Evolutionary conservation across 2,888 invertebrate species (phyloP), one percentile per base, ranked within the genome.

Genomic region (Thera obeliscata): DNA sequence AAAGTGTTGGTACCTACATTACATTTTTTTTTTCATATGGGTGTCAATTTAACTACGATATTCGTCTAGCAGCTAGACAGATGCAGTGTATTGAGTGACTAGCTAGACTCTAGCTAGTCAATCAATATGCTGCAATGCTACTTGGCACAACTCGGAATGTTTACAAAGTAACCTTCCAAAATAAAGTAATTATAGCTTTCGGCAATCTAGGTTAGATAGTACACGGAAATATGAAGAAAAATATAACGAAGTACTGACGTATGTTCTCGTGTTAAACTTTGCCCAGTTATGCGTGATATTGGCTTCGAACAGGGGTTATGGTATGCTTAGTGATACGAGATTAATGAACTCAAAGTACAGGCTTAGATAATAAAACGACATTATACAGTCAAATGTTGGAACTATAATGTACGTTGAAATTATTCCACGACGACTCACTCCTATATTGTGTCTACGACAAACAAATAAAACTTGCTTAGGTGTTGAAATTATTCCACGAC

Each of bases 331-430:
- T 9, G 43, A 46, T 46, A 46, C 43, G 9, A 33, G 33, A 33
- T 52, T 46, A 52, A 33, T 52, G 33, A 52, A 52, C 33, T 33
- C 52, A 52, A 52, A 52, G 52, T 52, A 52, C 52, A 52, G 22
- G 7, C 52, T 22, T 22, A 52, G 52, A 52, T 52, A 52, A 52
- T 50, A 50, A 33, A 52, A 33, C 33, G 52, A 33, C 52, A 50
- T 33, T 49, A 49, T 3, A 49, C n/a, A 49, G n/a, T 50, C 6
- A 46, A 9, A 46, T 46, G 9, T 2, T 43, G 7, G 7, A 7
- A 7, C 7, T 43, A 50, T 12, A 2, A 7, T 52, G 22, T 12
- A 50, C 49, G n/a, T 49, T 49, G 49, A 49, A 49, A n/a, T 4
- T 50, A 50, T 50, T 50, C 50, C 50, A 50, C 22, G 22, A 12